A percentile compares a stretch with the other conserved stretches of the same genome.
Conservation (phyloP, 2,888 invertebrate genomes). For the Idaea biselata region DNA sequence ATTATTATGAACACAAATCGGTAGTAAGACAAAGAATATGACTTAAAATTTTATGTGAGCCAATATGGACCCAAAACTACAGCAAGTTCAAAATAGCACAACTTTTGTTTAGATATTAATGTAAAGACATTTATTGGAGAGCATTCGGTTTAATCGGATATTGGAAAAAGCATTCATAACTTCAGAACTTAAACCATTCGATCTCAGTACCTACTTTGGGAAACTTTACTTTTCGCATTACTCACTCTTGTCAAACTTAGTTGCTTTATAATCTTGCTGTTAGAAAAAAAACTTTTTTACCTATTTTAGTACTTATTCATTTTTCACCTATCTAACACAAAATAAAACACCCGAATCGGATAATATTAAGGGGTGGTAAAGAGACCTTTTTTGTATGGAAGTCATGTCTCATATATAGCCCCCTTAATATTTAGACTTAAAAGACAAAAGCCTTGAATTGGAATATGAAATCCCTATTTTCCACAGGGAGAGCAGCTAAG, state of each 20-base stretch:
- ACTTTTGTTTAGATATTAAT: conserved; percentile 12
- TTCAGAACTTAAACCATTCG: conserved; percentile 16
- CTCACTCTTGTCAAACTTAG: conserved; percentile 20
- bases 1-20: too few species aligned
- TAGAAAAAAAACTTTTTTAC: conserved; percentile 18
- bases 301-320: background rate
- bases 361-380: too few species aligned
- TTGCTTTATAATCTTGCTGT: conserved; percentile 18
- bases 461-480: background rate
- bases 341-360: too few species aligned
- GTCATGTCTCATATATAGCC: too few species aligned
- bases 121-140: conserved; percentile 22
- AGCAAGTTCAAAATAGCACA: too few species aligned
- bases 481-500: background rate
- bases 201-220: conserved; percentile 34
- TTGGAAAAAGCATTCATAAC: conserved; percentile 12
- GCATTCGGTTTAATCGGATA: conserved; percentile 8
- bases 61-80: too few species aligned
- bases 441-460: too few species aligned
- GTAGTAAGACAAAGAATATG: too few species aligned
- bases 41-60: too few species aligned
- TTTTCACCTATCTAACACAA: background rate
- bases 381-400: too few species aligned
- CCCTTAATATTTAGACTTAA: too few species aligned
- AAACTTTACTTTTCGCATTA: conserved; percentile 30